Evolutionary conservation across 2,888 invertebrate genomes (phyloP).

Genomic region (Torymus auratus): DNA sequence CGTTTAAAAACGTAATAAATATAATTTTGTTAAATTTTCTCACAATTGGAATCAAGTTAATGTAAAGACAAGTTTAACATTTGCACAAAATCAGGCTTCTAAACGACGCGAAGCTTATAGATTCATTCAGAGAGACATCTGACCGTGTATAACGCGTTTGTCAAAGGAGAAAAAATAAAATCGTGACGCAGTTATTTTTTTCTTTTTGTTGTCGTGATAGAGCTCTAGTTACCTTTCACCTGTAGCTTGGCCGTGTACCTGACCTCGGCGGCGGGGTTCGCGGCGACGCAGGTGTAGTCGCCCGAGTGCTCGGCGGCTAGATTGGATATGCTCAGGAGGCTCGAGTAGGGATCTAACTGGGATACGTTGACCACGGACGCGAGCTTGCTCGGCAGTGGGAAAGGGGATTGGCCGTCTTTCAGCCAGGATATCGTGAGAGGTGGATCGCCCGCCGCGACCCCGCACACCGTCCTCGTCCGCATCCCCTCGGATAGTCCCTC

Average conservation of each 20-base stretch:
- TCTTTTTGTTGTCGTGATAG: constrained; percentile 44
- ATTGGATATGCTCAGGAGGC: constrained; percentile 87
- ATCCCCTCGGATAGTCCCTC: constrained; percentile 89
- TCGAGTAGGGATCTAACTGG: constrained; percentile 86
- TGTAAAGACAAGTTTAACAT: too few relatives aligned
- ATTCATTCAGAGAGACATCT: constrained; percentile 3
- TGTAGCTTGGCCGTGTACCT: constrained; percentile 88
- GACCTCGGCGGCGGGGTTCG: constrained; percentile 87
- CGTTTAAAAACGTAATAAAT: too few relatives aligned
- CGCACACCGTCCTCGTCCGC: constrained; percentile 89
- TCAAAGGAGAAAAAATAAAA: too few relatives aligned
- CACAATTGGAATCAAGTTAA: too few relatives aligned
- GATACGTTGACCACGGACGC: constrained; percentile 82
- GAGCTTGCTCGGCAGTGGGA: constrained; percentile 81
- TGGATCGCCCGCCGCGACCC: constrained; percentile 88
- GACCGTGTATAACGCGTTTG: not conserved
- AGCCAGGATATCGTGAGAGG: constrained; percentile 89
- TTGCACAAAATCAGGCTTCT: too few relatives aligned
- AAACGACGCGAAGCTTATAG: not conserved
- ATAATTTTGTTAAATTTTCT: too few relatives aligned
- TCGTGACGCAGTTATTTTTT: too few relatives aligned
- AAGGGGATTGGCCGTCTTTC: constrained; percentile 84
- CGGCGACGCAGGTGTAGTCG: constrained; percentile 87
- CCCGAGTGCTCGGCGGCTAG: constrained; percentile 86
- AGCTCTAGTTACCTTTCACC: constrained; percentile 85